These are phyloP conservation scores for Falcunculus frontatus DNA, from an alignment of 2,113 vertebrate genomes.

Conservation along the genomic window DNA sequence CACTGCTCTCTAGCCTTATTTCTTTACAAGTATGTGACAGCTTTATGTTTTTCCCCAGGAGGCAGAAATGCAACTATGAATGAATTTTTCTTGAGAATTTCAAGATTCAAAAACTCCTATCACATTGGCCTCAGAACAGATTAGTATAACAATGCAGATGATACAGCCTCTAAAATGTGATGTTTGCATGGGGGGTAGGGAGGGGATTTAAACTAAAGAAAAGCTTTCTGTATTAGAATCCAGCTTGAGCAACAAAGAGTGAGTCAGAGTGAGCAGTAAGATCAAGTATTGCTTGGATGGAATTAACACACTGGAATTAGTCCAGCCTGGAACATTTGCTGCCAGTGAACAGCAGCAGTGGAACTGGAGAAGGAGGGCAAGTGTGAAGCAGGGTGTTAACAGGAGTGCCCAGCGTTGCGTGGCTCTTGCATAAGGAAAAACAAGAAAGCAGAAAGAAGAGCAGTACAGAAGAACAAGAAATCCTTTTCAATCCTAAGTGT, in stretches of 20 bases:
- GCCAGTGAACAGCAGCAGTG: not conserved
- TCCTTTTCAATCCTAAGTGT: not conserved
- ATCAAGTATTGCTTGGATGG: not conserved
- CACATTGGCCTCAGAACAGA: not conserved
- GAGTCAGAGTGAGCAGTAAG: not conserved
- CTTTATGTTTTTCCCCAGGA: not conserved
- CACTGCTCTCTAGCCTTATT: not conserved
- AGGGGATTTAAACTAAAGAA: not conserved
- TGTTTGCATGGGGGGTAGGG: not conserved
- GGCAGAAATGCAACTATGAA: not conserved
- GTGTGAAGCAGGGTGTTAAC: not conserved
- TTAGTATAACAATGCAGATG: not conserved
- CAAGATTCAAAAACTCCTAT: not conserved
- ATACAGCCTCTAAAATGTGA: not conserved
- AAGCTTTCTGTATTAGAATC: too few relatives aligned
- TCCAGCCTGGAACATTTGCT: not conserved
- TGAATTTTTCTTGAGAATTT: not conserved
- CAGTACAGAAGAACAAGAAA: not conserved
- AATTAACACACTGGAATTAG: not conserved
- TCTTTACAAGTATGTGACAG: not conserved
- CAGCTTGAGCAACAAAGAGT: not conserved
- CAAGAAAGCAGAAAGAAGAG: not conserved
- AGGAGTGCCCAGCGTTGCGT: not conserved
- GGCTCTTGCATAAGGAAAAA: not conserved
- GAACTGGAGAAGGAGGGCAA: not conserved